Conservation (phyloP, 2,113 vertebrate genomes). For the Micronisus gabar region DNA sequence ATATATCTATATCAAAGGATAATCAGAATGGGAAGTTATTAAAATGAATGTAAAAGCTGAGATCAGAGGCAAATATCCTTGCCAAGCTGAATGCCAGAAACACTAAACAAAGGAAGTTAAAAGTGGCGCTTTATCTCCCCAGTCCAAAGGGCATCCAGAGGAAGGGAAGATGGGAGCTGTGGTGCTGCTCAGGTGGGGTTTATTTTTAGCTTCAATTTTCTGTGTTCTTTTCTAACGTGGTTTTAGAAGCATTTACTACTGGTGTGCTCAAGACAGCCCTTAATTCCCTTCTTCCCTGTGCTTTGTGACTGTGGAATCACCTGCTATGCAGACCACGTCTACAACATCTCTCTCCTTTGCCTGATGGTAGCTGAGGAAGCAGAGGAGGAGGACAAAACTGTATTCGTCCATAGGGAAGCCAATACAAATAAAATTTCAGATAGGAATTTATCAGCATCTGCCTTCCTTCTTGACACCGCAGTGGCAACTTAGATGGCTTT, state of each 20-base stretch:
- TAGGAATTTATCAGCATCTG: background rate
- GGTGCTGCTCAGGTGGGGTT: background rate
- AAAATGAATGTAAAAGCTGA: background rate
- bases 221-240: background rate
- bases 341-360: background rate
- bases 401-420: background rate
- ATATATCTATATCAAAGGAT: background rate
- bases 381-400: background rate
- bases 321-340: background rate
- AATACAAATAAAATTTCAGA: background rate
- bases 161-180: background rate
- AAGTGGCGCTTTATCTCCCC: background rate
- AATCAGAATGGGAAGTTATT: background rate
- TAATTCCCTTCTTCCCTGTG: background rate
- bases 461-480: background rate
- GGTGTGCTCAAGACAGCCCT: background rate
- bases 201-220: background rate
- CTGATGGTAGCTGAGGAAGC: background rate
- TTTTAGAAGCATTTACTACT: background rate
- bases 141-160: background rate
- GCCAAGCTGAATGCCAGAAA: background rate
- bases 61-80: background rate
- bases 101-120: background rate
- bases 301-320: background rate
- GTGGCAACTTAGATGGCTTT: background rate